Evolutionary conservation across 2,113 vertebrate species (phyloP), one percentile per base, ranked within the genome.

Genomic region (Coregonus clupeaformis): DNA sequence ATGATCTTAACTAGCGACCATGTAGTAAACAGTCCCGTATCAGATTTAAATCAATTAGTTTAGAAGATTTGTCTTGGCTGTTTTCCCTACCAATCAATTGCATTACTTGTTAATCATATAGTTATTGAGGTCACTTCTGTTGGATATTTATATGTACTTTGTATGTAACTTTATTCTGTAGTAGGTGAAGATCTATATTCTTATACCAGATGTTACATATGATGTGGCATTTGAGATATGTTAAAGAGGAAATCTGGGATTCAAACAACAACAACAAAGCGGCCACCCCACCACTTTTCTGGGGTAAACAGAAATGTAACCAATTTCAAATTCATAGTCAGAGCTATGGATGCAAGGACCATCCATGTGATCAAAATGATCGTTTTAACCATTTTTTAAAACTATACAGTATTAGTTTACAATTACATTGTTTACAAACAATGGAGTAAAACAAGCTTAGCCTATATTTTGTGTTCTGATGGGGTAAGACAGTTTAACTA

Each of bases 11-110:
- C 45, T 49, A 69, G 62, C n/a, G 25, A 64, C 18, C 62, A 64
- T 64, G 22, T 64, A 16, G 76, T 81, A 86, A 85, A 86, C 79
- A 84, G 22, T 62, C 77, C 78, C 75, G 63, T 76, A 77, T 77
- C 76, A 55, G 59, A 78, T 64, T 78, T 27, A 80, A 86, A 86
- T 79, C 42, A 72, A 55, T 13, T 30, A 7, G 32, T 65, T 84
- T 83, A 82, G 63, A 74, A 71, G 66, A 68, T 62, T 62, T 52
- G 55, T 73, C 36, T 52, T 67, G 74, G 16, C 29, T 36, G 9
- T 32, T n/a, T 16, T 42, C 13, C 30, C 18, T 24, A 55, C 27
- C 14, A 18, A 30, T 30, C 16, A 29, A n/a, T 59, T 22, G 69
- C 55, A 49, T 9, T 68, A 68, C 18, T 12, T 24, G 32, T 42